Evolutionary conservation across 23 tunicate species (phyloP), one percentile per base, ranked within the genome.

Genomic region (Halocynthia aurantium): DNA sequence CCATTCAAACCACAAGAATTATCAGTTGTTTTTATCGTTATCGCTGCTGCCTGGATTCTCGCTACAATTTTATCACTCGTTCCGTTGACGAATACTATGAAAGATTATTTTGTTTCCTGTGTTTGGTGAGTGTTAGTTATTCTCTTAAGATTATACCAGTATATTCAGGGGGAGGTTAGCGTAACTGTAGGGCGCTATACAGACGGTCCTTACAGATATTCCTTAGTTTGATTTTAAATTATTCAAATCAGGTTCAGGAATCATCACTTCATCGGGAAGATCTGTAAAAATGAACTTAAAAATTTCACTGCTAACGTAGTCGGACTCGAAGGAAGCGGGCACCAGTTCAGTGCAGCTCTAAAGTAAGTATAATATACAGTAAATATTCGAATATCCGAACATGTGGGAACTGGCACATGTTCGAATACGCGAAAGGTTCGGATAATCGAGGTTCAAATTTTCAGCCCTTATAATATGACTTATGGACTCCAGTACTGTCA

Each of bases 51-150:
- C 10, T 86, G 91, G 91, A 17, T 58, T 7, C 19, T 81, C 22
- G 67, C 91, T 13, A 5, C 81, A 12, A 17, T 52, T n/a, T 22
- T 86, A 0, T 82, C 91, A 6, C 22, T 81, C 18, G 70, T 74
- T 65, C 91, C 91, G n/a, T 52, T 73, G 22, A 22, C 70, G 10
- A 8, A 12, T 10, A 0, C 79, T 20, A 69, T 57, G 49, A 65
- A 52, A 7, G 84, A 80, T 63, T 86, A 86, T 51, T 86, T 86
- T 80, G 76, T 75, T 7, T 86, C 91, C 6, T 65, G 85, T 70
- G 61, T 86, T 6, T 86, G 91, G 91, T 86, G 50, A 86, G 81
- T 5, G 64, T n/a, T n/a, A 58, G 15, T 58, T n/a, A 58, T 31
- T 31, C 44, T 31, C 44, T 31, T 31, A 31, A 4, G 44, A 31